Conservation (phyloP, 35 echinoderm and acorn worm species). For the Lytechinus pictus region DNA sequence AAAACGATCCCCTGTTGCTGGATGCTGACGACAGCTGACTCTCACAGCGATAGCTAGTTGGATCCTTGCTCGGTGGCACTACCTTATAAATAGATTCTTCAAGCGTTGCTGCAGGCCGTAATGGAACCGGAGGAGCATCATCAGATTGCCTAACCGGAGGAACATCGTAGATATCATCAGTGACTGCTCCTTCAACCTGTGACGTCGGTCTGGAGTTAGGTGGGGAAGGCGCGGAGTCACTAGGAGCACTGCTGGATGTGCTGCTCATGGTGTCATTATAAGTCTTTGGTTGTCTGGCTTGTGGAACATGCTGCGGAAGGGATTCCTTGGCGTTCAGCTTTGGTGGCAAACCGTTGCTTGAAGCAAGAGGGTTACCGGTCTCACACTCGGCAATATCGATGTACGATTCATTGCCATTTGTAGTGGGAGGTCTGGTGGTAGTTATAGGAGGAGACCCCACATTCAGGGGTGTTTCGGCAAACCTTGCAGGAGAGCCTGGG, state of each 20-base stretch:
- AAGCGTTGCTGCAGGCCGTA: neutral
- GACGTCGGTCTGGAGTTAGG: conserved; percentile 15
- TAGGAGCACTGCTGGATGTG: conserved; percentile 61
- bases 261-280: conserved; percentile 27
- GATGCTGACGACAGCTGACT: conserved; percentile 8
- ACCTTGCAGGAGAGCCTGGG: conserved; percentile 1
- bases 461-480: neutral
- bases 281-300: conserved; percentile 26
- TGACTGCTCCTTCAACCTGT: conserved; percentile 4
- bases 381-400: conserved; percentile 52
- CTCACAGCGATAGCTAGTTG: conserved; percentile 23
- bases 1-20: conserved; percentile 28
- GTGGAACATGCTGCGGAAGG: neutral
- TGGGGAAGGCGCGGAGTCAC: conserved; percentile 59
- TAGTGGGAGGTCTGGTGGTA: neutral
- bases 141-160: conserved; percentile 51
- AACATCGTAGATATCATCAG: conserved; percentile 55
- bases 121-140: conserved; percentile 36
- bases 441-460: neutral
- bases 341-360: neutral
- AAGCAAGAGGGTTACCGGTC: neutral
- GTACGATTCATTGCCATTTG: conserved; percentile 49
- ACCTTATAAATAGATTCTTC: conserved; percentile 51
- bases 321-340: neutral
- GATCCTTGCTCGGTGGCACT: conserved; percentile 50